phyloP scores from a whole-genome alignment of 2,888 invertebrate genomes.

The Agrochola macilenta region DNA sequence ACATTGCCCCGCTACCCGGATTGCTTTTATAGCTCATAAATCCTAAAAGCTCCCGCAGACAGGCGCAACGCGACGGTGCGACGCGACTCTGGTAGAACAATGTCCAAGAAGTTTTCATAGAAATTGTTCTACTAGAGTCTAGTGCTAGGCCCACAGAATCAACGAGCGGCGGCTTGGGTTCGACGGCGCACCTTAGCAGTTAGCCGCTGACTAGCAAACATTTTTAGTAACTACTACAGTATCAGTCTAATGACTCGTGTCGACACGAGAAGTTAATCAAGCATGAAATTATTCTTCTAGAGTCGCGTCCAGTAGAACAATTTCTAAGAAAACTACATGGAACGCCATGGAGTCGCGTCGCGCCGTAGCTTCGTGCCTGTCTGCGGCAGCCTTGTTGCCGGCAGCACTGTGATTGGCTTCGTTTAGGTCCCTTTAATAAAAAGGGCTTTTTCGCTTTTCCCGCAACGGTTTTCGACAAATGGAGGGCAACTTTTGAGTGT shows the following conservation, averaged over 20 bases:
- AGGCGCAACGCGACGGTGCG: no score
- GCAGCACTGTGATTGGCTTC: slow-evolving; percentile 58
- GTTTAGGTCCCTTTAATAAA: slow-evolving; percentile 58
- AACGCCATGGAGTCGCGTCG: not conserved
- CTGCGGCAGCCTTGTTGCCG: no score
- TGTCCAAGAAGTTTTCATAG: no score
- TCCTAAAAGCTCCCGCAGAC: slow-evolving; percentile 13
- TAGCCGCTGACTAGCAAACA: not conserved
- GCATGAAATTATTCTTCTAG: not conserved
- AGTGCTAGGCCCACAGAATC: not conserved
- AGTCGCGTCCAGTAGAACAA: not conserved
- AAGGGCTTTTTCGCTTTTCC: slow-evolving; percentile 44
- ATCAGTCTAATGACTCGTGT: not conserved
- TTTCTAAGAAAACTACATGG: not conserved
- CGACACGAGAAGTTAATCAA: not conserved
- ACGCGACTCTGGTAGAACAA: no score
- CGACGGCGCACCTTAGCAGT: not conserved
- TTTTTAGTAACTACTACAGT: not conserved
- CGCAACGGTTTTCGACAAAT: slow-evolving; percentile 43
- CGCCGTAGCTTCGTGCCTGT: not conserved
- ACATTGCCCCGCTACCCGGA: slow-evolving; percentile 51
- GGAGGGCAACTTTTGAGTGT: slow-evolving; percentile 27
- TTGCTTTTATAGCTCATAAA: slow-evolving; percentile 61
- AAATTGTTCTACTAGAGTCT: not conserved
- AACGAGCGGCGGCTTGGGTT: not conserved